These are phyloP conservation scores for Formicarius rufipectus DNA, from an alignment of 2,113 vertebrate species.

Conservation along the genomic window DNA sequence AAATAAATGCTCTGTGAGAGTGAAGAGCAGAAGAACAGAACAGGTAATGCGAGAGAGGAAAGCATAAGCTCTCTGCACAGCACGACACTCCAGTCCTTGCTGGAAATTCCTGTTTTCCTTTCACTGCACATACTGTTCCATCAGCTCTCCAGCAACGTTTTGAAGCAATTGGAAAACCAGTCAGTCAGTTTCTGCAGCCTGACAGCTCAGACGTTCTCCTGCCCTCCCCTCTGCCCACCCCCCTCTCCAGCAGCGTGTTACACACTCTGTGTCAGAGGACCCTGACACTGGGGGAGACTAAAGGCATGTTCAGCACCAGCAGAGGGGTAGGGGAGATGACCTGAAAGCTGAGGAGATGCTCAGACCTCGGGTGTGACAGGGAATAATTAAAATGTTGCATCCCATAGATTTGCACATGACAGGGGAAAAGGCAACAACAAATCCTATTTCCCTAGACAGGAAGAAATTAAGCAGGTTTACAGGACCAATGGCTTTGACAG, in stretches of 20 bases:
- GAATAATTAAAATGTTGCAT: slow-evolving; percentile 44
- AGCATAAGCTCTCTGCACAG: background rate
- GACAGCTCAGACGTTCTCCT: background rate
- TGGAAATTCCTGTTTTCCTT: slow-evolving; percentile 14
- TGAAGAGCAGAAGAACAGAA: background rate
- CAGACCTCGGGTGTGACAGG: slow-evolving; percentile 16
- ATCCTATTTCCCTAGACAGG: background rate
- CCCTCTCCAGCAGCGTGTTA: background rate
- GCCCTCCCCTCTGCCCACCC: background rate
- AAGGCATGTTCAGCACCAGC: slow-evolving; percentile 30
- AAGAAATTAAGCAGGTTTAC: background rate
- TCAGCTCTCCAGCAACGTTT: background rate
- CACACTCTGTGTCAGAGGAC: slow-evolving; percentile 10
- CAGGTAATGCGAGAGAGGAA: background rate
- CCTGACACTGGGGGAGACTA: slow-evolving; percentile 14
- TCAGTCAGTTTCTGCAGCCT: slow-evolving; percentile 8
- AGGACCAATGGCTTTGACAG: background rate
- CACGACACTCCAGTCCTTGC: background rate
- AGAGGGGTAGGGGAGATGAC: background rate
- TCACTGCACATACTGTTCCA: background rate
- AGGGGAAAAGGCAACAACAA: background rate
- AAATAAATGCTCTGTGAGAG: background rate
- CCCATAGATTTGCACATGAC: background rate
- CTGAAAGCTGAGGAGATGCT: slow-evolving; percentile 31
- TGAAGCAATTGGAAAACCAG: background rate